Base-by-base conservation (phyloP, 2,888 invertebrate species). In the Drosophila atroscutellata region DNA sequence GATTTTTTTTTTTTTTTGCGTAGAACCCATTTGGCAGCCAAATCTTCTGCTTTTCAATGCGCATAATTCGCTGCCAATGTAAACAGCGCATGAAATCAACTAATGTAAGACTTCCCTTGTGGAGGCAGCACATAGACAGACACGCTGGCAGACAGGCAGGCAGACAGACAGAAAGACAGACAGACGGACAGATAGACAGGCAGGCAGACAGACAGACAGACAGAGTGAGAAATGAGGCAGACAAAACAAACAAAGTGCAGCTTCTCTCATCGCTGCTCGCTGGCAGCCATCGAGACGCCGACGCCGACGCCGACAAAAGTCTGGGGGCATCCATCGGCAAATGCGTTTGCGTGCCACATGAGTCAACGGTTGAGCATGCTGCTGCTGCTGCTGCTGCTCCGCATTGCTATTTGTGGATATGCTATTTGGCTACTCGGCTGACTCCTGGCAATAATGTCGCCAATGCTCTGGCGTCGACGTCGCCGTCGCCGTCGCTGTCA, bases 1-100 rank as follows among this genome's bases (percentile, higher is more conserved):
- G 45, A n/a, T 42, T 37, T 34, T 13, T 37, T 7, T 9, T 24
- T 20, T 51, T 50, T 28, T 34, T 37, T 28, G 39, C 39, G 28
- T 24, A 6, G 28, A 36, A 59, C 49, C 30, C 65, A 50, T 68
- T 79, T 86, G 86, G 86, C 81, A 79, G 78, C 64, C 69, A 80
- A 86, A 81, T 81, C 83, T 81, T 76, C 66, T 75, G 60, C 65
- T 69, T 80, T 79, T 75, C 86, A 87, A 85, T 86, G 89, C 85
- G 89, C 86, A 89, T 89, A 86, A 86, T 89, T 86, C 89, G 85
- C 83, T 86, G 89, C 74, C 87, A 86, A 81, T 87, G 86, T 86
- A 86, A 86, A 86, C 87, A 89, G 87, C 87, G 89, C 85, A 89
- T 89, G 81, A 87, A 87, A 87, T 89, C 87, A 86, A 87, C 86